phyloP scores from a whole-genome alignment of 1,140 invertebrate species.

The Drosophila auraria region DNA sequence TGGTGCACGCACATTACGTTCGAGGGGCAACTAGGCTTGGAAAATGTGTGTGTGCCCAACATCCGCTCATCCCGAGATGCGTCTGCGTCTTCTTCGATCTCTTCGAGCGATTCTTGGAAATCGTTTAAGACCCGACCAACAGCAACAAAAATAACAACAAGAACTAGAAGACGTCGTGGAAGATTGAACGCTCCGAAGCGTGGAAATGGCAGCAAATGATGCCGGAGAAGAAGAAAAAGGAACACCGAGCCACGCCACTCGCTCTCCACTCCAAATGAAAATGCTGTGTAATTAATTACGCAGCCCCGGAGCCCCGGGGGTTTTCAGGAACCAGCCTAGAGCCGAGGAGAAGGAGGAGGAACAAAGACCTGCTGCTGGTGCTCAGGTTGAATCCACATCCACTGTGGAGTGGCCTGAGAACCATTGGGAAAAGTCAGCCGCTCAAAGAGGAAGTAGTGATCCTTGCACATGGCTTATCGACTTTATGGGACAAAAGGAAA shows the following conservation, averaged over 20 bases:
- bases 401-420: conserved; percentile 53
- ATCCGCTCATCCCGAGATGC: conserved; percentile 61
- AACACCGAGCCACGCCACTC: conserved; percentile 13
- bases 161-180: conserved; percentile 11
- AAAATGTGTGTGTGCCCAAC: conserved; percentile 64
- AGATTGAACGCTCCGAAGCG: conserved; percentile 71
- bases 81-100: conserved; percentile 44
- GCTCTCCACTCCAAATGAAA: conserved; percentile 75
- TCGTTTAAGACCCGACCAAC: conserved; percentile 73
- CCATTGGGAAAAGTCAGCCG: conserved; percentile 29
- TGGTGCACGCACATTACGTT: conserved; percentile 47
- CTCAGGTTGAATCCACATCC: conserved; percentile 37
- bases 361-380: conserved; percentile 42
- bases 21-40: conserved; percentile 42
- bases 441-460: conserved; percentile 61
- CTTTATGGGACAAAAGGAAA: conserved; percentile 60
- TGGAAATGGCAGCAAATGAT: conserved; percentile 67
- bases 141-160: conserved; percentile 36
- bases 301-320: conserved; percentile 26
- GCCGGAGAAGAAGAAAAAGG: conserved; percentile 30
- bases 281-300: conserved; percentile 83
- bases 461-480: conserved; percentile 45
- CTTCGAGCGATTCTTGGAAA: conserved; percentile 73
- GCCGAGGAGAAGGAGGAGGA: conserved; percentile 1
- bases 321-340: conserved; percentile 10